phyloP scores from a whole-genome alignment of 2,113 vertebrate genomes.

The Vulpes lagopus region DNA sequence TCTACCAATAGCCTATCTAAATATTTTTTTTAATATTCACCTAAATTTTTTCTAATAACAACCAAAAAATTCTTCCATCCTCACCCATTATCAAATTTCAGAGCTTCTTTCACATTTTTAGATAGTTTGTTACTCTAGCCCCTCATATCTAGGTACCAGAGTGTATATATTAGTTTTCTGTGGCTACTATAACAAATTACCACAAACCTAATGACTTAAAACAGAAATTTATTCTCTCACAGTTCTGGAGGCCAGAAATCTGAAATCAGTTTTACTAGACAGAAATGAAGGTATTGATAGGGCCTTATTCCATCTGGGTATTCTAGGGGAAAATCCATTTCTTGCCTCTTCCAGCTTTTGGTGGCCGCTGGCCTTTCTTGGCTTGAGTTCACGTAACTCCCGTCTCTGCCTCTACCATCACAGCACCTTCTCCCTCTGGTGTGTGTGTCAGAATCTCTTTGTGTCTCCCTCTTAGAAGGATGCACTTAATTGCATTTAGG shows the following conservation, averaged over 20 bases:
- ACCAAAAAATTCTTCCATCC: background rate
- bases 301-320: background rate
- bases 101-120: background rate
- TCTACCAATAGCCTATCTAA: background rate
- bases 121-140: background rate
- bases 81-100: background rate
- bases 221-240: background rate
- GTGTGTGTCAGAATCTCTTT: background rate
- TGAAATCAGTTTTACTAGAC: background rate
- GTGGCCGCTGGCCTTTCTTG: background rate
- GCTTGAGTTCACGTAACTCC: background rate
- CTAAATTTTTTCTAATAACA: background rate
- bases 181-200: background rate
- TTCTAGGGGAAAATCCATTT: background rate
- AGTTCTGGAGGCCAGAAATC: background rate
- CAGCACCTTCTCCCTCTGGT: background rate
- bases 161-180: background rate
- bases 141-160: background rate
- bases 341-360: background rate
- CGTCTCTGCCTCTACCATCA: background rate
- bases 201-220: background rate
- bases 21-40: background rate
- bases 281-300: background rate
- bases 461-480: background rate
- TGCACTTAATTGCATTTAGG: background rate